Conservation (phyloP, 2,113 vertebrate species). For the Misgurnus anguillicaudatus region DNA sequence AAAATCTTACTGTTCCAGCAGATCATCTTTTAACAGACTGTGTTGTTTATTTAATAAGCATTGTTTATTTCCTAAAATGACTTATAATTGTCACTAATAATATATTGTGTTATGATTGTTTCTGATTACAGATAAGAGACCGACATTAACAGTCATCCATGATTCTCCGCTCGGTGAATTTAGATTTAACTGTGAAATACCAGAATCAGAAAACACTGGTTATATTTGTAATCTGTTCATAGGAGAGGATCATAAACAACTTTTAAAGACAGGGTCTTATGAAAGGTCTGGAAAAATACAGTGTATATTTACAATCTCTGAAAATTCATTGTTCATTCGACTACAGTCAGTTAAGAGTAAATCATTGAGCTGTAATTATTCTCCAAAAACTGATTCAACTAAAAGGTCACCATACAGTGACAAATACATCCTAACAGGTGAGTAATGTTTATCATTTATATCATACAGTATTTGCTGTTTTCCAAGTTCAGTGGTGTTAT, state of each 20-base stretch:
- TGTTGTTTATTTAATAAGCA: too few relatives aligned
- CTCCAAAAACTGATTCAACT: neutral
- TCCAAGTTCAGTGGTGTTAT: too few relatives aligned
- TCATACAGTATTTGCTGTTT: too few relatives aligned
- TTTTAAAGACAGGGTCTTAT: neutral
- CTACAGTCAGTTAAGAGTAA: neutral
- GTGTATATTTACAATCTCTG: neutral
- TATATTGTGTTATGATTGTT: neutral
- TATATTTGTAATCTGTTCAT: slow-evolving; percentile 32
- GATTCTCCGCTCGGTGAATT: neutral
- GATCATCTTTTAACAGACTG: too few relatives aligned
- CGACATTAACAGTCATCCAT: neutral
- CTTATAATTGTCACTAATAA: too few relatives aligned
- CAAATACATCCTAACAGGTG: neutral
- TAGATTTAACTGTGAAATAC: neutral
- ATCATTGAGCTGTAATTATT: slow-evolving; percentile 15
- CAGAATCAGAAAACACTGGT: neutral
- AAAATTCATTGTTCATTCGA: neutral
- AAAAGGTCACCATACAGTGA: neutral
- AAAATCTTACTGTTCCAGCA: too few relatives aligned
- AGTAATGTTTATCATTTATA: too few relatives aligned
- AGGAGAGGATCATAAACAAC: slow-evolving; percentile 12
- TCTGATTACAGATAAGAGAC: slow-evolving; percentile 20
- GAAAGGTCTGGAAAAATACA: neutral
- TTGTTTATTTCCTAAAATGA: too few relatives aligned